These are phyloP conservation scores for Vultur gryphus DNA, from an alignment of 2,797 vertebrate species.

Conservation along the genomic window DNA sequence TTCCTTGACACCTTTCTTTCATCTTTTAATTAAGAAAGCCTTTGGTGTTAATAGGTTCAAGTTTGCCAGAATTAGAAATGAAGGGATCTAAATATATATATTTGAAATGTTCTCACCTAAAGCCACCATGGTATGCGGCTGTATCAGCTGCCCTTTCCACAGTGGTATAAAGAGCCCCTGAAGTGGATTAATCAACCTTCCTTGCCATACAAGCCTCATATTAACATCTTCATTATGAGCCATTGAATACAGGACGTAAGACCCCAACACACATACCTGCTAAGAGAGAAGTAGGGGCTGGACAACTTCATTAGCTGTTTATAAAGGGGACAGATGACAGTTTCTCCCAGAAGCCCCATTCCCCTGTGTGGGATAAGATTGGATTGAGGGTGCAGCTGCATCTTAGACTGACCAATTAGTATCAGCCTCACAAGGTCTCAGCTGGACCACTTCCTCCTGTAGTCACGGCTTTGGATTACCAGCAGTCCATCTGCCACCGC, in stretches of 20 bases:
- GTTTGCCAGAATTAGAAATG: not conserved
- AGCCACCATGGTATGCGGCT: not conserved
- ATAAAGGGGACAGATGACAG: not conserved
- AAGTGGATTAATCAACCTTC: not conserved
- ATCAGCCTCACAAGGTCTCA: not conserved
- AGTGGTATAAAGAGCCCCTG: not conserved
- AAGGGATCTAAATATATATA: not conserved
- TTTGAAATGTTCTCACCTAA: not conserved
- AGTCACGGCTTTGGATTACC: not conserved
- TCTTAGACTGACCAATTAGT: not conserved
- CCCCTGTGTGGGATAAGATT: not conserved
- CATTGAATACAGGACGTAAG: not conserved
- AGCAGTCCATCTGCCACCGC: not conserved
- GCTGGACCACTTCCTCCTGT: not conserved
- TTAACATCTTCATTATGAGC: not conserved
- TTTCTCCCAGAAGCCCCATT: not conserved
- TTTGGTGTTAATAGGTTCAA: not conserved
- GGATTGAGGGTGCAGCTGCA: not conserved
- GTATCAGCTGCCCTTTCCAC: not conserved
- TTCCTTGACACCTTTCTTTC: not conserved
- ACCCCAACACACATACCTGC: not conserved
- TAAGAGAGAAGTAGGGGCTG: not conserved
- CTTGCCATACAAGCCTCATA: not conserved
- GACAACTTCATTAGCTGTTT: not conserved
- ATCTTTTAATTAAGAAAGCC: constrained; percentile 10